These are phyloP conservation scores for Crypturellus undulatus DNA, from an alignment of 2,113 vertebrate species.

Conservation along the genomic window DNA sequence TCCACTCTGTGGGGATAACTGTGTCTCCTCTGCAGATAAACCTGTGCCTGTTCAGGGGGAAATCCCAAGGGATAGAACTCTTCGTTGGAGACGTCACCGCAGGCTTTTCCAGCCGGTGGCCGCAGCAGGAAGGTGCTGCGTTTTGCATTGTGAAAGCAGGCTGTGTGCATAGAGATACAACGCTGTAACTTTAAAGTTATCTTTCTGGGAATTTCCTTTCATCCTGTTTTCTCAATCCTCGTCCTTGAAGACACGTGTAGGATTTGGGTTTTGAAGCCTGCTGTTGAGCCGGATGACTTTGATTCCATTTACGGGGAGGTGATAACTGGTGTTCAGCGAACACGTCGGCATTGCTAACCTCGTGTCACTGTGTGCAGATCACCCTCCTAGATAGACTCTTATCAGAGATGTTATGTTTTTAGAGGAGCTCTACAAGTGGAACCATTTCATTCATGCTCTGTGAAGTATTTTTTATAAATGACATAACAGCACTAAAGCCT, in stretches of 20 bases:
- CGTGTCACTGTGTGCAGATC: neutral
- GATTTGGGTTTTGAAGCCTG: neutral
- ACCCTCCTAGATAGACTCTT: neutral
- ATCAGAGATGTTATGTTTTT: neutral
- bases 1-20: neutral
- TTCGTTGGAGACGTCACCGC: neutral
- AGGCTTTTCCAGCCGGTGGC: neutral
- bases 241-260: neutral
- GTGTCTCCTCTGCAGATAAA: neutral
- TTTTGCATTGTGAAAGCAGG: neutral
- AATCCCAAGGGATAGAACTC: neutral
- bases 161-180: neutral
- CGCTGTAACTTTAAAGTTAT: neutral
- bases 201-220: neutral
- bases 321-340: neutral
- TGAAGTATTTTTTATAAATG: neutral
- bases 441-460: neutral
- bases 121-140: neutral
- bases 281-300: neutral
- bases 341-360: neutral
- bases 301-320: neutral
- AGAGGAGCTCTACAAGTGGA: neutral
- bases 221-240: neutral
- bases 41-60: neutral
- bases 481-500: neutral